Evolutionary conservation across 2,113 vertebrate genomes (phyloP), one percentile per base, ranked within the genome.

Genomic region (Octodon degus): DNA sequence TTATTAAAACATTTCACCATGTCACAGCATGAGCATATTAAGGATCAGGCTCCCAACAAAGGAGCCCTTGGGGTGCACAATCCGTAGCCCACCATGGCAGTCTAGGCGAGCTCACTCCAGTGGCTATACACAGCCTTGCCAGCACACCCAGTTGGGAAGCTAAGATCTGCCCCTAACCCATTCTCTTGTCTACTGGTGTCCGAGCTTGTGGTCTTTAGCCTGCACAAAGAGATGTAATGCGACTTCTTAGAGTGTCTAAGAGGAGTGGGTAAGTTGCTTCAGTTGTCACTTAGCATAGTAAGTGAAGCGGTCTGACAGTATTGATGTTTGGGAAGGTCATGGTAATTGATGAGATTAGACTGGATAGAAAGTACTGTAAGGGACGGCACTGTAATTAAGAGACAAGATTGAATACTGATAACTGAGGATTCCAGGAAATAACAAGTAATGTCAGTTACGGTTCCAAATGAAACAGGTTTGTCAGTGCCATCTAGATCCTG

Each of bases 341-440:
- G 32, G 60, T 47, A 47, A 37, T 30, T n/a, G 16, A 37, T 47
- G 81, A 34, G 40, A 93, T 27, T 79, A 24, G 53, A 13, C 20
- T 22, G 67, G 30, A 80, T 10, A 0, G 55, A 50, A 63, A 24
- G 20, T n/a, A 9, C 76, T 25, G 1, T 85, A 67, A 32, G 62
- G 17, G 58, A 67, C 14, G 63, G 5, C 32, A 16, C 7, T 70
- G 10, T n/a, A n/a, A 30, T 27, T 53, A 84, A 96, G 19, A 17
- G 20, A 32, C 3, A 27, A 3, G 67, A 88, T 24, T 34, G 68
- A 93, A n/a, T 89, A 22, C 25, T 60, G 62, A 58, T 92, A 84
- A 76, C 89, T 91, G 93, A 68, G 65, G 81, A 55, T 89, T 83
- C 63, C 14, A 86, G 63, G 47, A 92, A 94, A 90, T 94, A 77